These are phyloP conservation scores for Crenichthys baileyi DNA, from an alignment of 2,797 vertebrate species.

Conservation along the genomic window DNA sequence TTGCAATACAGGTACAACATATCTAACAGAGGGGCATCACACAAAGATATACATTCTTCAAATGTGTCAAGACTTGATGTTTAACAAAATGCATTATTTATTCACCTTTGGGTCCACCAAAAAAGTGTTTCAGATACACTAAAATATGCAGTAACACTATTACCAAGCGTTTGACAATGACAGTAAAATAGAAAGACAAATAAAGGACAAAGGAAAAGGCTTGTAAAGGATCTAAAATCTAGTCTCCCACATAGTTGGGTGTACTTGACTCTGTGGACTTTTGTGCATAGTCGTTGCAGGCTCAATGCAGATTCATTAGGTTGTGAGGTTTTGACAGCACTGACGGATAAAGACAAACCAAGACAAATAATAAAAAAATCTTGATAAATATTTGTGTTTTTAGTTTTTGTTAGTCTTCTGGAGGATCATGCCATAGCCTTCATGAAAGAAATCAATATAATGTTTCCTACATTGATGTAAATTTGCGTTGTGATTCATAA, in stretches of 20 bases:
- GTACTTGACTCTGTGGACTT: no score
- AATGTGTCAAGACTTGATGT: not conserved
- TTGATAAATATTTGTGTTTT: not conserved
- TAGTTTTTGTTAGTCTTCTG: not conserved
- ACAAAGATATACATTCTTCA: no score
- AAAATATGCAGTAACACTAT: not conserved
- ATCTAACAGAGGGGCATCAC: no score
- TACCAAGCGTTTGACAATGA: not conserved
- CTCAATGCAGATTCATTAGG: no score
- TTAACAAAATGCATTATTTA: not conserved
- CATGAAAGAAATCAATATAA: not conserved
- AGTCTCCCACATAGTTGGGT: not conserved
- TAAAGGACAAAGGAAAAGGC: not conserved
- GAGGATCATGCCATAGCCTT: not conserved
- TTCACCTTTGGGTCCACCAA: not conserved
- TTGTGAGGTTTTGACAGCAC: not conserved
- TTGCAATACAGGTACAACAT: no score
- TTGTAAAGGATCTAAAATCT: not conserved
- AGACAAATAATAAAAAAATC: not conserved
- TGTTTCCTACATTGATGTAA: constrained; percentile 9
- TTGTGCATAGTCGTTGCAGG: no score
- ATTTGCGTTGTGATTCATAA: constrained; percentile 23
- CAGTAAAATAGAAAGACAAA: not conserved
- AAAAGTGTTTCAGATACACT: not conserved
- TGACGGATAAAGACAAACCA: not conserved